A percentile compares a stretch with the other conserved stretches of the same genome.
Conservation (phyloP, 2,113 vertebrate species). For the Nerophis ophidion region DNA sequence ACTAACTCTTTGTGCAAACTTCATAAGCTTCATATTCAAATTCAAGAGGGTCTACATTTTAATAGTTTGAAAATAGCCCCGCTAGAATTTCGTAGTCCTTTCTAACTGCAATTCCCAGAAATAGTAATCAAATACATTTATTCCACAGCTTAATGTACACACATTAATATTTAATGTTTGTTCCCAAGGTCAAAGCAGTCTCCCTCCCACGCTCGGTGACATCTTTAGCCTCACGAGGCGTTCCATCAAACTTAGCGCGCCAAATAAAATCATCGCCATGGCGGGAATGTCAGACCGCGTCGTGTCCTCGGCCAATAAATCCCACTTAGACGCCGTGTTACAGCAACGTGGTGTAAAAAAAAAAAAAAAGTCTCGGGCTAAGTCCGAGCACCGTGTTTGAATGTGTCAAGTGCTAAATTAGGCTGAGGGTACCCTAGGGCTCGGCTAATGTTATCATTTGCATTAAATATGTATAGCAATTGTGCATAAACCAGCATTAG, state of each 20-base stretch:
- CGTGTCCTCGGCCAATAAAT: slow-evolving; percentile 18
- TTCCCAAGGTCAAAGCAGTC: slow-evolving; percentile 10
- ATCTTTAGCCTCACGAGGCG: slow-evolving; percentile 13
- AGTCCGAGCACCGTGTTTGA: not conserved
- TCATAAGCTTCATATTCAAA: no score
- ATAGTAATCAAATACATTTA: no score
- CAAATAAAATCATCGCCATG: not conserved
- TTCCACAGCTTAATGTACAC: no score
- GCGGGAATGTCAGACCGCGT: slow-evolving; percentile 11
- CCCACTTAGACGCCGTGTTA: slow-evolving; percentile 15
- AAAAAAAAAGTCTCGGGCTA: not conserved
- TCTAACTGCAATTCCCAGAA: no score
- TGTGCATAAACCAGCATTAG: no score
- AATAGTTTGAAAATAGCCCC: no score
- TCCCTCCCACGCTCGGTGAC: slow-evolving; percentile 1
- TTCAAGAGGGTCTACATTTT: no score
- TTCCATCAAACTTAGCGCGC: slow-evolving; percentile 14
- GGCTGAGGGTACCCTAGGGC: not conserved
- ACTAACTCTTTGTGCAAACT: no score
- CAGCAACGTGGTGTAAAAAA: not conserved
- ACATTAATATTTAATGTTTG: not conserved
- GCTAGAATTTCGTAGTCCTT: no score
- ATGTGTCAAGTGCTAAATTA: slow-evolving; percentile 4
- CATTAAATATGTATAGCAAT: no score
- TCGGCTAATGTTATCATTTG: no score